phyloP scores from a whole-genome alignment of 2,888 invertebrate species.

The Quadriops clusia region DNA sequence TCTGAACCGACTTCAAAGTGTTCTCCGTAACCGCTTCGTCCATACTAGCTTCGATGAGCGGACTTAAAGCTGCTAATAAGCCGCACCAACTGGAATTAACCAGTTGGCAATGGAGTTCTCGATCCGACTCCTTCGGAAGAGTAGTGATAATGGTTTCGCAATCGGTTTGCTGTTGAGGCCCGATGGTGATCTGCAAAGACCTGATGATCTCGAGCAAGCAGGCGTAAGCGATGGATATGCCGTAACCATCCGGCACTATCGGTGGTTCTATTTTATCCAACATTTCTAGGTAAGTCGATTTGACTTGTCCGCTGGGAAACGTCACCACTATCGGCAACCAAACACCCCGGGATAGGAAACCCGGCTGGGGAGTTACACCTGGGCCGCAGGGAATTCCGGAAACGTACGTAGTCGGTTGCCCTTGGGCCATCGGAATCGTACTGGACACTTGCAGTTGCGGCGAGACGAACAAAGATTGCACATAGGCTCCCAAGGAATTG shows the following conservation, averaged over 20 bases:
- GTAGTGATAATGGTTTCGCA: constrained; percentile 14
- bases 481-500: constrained; percentile 83
- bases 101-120: constrained; percentile 55
- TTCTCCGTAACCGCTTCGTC: constrained; percentile 88
- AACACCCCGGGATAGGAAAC: constrained; percentile 85
- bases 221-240: constrained; percentile 89
- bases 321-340: constrained; percentile 83
- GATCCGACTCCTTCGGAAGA: constrained; percentile 16
- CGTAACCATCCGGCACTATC: constrained; percentile 90
- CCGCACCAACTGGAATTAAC: constrained; percentile 95
- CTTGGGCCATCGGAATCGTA: constrained; percentile 40
- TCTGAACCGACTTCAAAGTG: constrained; percentile 83
- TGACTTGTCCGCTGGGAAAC: constrained; percentile 74
- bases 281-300: constrained; percentile 93
- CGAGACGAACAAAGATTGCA: constrained; percentile 79
- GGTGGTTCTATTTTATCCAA: constrained; percentile 92
- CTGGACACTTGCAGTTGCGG: constrained; percentile 46
- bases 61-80: constrained; percentile 78
- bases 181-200: constrained; percentile 65
- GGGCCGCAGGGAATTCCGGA: constrained; percentile 58
- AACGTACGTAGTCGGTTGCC: constrained; percentile 50
- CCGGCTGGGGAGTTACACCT: constrained; percentile 75
- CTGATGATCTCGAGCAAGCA: constrained; percentile 86
- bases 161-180: constrained; percentile 38
- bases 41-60: constrained; percentile 87